Percentiles rank a stretch among this genome's conserved stretches.
phyloP scores from a whole-genome alignment of 2,888 invertebrate species.

The Heliconius erato region DNA sequence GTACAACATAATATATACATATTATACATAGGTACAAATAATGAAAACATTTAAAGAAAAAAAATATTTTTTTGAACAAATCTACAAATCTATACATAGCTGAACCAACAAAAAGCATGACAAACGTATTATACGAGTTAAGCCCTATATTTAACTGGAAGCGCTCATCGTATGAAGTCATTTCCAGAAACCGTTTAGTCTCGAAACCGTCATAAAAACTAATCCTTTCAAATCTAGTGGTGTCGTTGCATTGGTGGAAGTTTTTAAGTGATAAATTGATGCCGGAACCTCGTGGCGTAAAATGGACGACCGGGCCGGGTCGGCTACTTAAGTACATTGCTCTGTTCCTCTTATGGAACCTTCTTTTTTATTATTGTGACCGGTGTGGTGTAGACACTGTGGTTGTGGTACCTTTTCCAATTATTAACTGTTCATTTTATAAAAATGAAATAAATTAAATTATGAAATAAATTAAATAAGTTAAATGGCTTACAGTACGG shows the following conservation, averaged over 20 bases:
- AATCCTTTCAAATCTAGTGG: constrained; percentile 58
- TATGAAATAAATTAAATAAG: no score
- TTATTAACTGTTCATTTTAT: constrained; percentile 39
- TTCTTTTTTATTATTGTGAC: constrained; percentile 48
- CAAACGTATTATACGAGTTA: constrained; percentile 30
- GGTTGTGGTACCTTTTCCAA: constrained; percentile 56
- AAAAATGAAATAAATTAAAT: no score
- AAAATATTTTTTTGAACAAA: not conserved
- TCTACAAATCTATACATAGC: not conserved
- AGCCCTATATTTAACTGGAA: constrained; percentile 47
- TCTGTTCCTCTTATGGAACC: constrained; percentile 58
- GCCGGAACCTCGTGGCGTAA: constrained; percentile 82
- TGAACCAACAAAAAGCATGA: constrained; percentile 20
- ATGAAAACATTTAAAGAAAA: not conserved
- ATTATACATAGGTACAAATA: not conserved
- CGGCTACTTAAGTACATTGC: constrained; percentile 69
- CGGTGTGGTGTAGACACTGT: constrained; percentile 34
- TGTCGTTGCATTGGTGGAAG: constrained; percentile 76
- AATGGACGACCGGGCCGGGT: constrained; percentile 66
- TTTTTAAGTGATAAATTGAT: constrained; percentile 84
- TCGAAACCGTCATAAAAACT: constrained; percentile 66
- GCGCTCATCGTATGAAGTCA: constrained; percentile 55
- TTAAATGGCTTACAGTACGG: not conserved
- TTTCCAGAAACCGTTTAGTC: constrained; percentile 60
- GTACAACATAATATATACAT: no score